Evolutionary conservation across 2,113 vertebrate genomes (phyloP).

Genomic region (Paratilapia polleni): DNA sequence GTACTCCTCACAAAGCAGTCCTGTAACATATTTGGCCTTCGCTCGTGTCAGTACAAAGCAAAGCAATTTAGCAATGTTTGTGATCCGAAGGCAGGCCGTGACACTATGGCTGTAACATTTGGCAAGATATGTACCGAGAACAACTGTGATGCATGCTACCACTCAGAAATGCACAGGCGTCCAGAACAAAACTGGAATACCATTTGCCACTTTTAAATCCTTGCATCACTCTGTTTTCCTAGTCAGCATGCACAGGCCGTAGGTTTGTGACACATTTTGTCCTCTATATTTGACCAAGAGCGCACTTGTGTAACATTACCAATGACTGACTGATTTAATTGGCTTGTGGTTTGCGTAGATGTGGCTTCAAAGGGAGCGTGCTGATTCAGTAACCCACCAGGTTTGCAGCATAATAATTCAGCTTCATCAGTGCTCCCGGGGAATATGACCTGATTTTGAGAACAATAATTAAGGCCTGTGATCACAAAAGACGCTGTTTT

Average conservation of each 20-base stretch:
- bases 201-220: not conserved
- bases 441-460: not conserved
- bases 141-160: not conserved
- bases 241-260: not conserved
- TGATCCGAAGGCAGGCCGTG: not conserved
- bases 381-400: not conserved
- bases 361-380: not conserved
- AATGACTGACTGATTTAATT: not conserved
- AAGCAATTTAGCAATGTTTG: not conserved
- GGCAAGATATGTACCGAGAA: no score
- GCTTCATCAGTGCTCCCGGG: not conserved
- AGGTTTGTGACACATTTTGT: not conserved
- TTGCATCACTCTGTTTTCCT: not conserved
- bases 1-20: no score
- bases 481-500: slow-evolving; percentile 19
- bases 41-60: no score
- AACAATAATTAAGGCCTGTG: not conserved
- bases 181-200: not conserved
- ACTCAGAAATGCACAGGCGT: no score
- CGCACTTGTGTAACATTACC: not conserved
- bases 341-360: not conserved
- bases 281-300: not conserved
- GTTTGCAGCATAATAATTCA: not conserved
- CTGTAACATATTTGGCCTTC: no score
- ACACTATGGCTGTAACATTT: no score